Percentiles rank a stretch among this genome's conserved stretches.
Conservation (phyloP, 2,888 invertebrate genomes). For the Drosophila melanosoma region DNA sequence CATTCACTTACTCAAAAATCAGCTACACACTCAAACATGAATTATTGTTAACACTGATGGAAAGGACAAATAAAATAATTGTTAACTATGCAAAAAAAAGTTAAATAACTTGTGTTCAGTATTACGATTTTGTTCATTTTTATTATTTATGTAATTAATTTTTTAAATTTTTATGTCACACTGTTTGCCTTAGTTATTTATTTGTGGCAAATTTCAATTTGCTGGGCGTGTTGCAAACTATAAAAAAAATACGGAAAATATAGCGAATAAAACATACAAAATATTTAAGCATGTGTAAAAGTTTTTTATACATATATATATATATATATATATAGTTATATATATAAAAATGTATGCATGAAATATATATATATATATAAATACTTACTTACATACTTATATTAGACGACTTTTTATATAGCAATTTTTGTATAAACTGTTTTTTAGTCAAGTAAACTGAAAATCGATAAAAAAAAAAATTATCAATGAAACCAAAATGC, state of each 20-base stretch:
- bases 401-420: conserved; percentile 80
- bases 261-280: conserved; percentile 9
- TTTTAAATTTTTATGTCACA: conserved; percentile 24
- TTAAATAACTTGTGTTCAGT: conserved; percentile 81
- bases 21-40: conserved; percentile 29
- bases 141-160: conserved; percentile 19
- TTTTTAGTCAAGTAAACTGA: conserved; percentile 51
- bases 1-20: conserved; percentile 7
- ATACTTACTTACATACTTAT: conserved; percentile 53
- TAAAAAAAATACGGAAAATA: conserved; percentile 13
- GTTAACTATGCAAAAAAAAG: conserved; percentile 34
- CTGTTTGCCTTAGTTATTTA: conserved; percentile 45
- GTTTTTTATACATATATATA: conserved; percentile 33
- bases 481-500: conserved; percentile 23
- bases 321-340: not conserved
- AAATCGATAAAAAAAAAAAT: conserved; percentile 19
- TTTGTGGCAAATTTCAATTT: conserved; percentile 28
- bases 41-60: conserved; percentile 30
- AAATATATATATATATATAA: conserved; percentile 41
- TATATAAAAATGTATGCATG: conserved; percentile 22
- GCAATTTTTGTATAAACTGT: conserved; percentile 79
- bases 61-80: conserved; percentile 27
- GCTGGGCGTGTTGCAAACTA: conserved; percentile 55
- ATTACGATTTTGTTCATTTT: conserved; percentile 71
- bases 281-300: conserved; percentile 14